phyloP scores from a whole-genome alignment of 2,113 vertebrate species.

The Setophaga petechia region DNA sequence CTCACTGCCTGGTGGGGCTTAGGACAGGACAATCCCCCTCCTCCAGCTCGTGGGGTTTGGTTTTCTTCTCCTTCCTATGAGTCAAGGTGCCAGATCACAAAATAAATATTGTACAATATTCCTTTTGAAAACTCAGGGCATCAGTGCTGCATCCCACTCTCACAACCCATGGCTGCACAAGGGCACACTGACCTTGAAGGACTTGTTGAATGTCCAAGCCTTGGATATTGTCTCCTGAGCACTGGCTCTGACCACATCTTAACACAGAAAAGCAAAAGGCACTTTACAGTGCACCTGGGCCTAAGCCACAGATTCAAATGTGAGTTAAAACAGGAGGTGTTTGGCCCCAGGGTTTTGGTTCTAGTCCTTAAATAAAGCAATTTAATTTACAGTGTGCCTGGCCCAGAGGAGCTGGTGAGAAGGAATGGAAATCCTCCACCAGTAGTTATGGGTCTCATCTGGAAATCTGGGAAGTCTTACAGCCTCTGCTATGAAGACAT shows the following conservation, averaged over 20 bases:
- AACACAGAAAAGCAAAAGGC: neutral
- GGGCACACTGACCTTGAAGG: neutral
- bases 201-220: neutral
- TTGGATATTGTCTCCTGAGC: neutral
- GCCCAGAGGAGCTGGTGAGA: neutral
- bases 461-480: neutral
- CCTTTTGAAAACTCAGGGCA: neutral
- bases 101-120: neutral
- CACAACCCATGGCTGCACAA: neutral
- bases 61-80: neutral
- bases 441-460: neutral
- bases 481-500: neutral
- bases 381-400: neutral
- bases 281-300: neutral
- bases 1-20: neutral
- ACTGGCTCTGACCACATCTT: neutral
- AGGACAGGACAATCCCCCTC: neutral
- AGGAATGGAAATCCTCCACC: neutral
- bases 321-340: neutral
- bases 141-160: neutral
- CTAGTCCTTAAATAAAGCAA: neutral
- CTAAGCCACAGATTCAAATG: conserved; percentile 25
- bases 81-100: fast-evolving
- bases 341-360: conserved; percentile 34
- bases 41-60: neutral